Conservation (phyloP, 2,797 vertebrate genomes). For the Margarornis squamiger region DNA sequence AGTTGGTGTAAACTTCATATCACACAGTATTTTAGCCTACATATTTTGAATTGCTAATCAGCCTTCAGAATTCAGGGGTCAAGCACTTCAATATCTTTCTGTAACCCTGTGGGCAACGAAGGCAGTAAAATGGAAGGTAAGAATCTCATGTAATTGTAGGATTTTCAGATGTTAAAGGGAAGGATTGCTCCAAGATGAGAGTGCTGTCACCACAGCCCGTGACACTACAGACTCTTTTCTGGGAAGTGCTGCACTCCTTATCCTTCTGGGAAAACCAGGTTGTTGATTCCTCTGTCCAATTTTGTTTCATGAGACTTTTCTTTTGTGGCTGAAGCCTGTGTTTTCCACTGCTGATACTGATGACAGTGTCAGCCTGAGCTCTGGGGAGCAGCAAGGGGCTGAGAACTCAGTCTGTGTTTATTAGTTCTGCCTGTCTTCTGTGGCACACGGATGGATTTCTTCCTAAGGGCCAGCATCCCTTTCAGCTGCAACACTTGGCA, state of each 20-base stretch:
- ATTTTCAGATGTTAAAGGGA: neutral
- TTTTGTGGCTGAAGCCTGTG: neutral
- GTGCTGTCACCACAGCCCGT: neutral
- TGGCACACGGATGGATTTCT: neutral
- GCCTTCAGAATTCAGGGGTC: neutral
- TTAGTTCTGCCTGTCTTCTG: neutral
- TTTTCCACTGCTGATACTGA: neutral
- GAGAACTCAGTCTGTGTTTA: fast-evolving
- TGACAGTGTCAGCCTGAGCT: neutral
- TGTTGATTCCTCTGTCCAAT: neutral
- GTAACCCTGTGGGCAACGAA: neutral
- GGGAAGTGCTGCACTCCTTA: neutral
- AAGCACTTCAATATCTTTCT: neutral
- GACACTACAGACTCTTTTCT: neutral
- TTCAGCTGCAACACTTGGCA: neutral
- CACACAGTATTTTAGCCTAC: neutral
- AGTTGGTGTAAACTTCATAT: neutral
- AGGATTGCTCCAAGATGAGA: neutral
- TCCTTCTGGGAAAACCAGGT: neutral
- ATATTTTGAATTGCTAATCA: neutral
- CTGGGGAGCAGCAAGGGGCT: neutral
- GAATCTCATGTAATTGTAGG: neutral
- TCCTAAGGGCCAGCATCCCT: neutral
- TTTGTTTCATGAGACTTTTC: neutral
- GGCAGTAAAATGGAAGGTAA: neutral